phyloP scores from a whole-genome alignment of 2,113 vertebrate genomes.

The Nyctereutes procyonoides region DNA sequence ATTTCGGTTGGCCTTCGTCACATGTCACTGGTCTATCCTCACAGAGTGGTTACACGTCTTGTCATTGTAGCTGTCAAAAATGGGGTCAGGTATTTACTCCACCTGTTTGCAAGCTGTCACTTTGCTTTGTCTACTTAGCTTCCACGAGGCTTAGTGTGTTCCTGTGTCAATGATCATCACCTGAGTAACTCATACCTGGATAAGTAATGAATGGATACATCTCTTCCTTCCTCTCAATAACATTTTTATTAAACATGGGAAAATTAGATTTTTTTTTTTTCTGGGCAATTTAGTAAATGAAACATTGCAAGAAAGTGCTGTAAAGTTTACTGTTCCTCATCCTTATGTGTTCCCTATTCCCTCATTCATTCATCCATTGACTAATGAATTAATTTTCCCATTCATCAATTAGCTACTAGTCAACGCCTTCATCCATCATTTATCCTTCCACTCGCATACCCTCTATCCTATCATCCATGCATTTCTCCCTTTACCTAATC shows the following conservation, averaged over 20 bases:
- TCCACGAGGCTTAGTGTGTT: neutral
- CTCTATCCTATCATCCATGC: neutral
- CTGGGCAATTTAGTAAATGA: neutral
- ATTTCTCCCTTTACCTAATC: neutral
- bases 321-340: neutral
- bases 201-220: neutral
- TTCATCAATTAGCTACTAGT: neutral
- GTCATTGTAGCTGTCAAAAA: neutral
- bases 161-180: neutral
- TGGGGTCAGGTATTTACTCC: neutral
- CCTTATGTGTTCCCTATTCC: neutral
- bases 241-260: neutral
- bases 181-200: neutral
- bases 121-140: neutral
- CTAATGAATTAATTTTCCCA: neutral
- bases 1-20: neutral
- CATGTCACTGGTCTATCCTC: neutral
- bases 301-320: neutral
- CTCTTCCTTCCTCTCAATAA: neutral
- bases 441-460: neutral
- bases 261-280: neutral
- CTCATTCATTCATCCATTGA: neutral
- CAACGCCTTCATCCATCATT: neutral
- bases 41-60: neutral
- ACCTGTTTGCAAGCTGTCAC: neutral